Evolutionary conservation across 1,140 invertebrate species (phyloP).

Genomic region (Panagrolaimus sp.): DNA sequence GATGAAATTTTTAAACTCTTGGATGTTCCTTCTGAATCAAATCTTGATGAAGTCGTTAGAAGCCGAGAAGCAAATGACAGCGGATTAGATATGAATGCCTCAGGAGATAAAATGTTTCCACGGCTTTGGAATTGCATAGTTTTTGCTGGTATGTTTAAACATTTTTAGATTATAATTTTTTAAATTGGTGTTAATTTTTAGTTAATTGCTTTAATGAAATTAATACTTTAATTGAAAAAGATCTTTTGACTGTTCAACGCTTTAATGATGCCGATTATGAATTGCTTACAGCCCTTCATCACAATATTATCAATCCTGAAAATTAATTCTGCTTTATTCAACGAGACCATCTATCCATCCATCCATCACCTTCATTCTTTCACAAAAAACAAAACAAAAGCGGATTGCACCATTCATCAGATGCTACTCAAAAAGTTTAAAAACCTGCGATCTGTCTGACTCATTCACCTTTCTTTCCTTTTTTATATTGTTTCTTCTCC

Average conservation of each 20-base stretch:
- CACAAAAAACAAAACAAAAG: no score
- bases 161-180: no score
- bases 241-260: neutral
- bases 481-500: no score
- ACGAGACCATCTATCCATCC: neutral
- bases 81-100: neutral
- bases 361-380: no score
- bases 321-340: neutral
- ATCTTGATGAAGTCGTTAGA: neutral
- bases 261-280: neutral
- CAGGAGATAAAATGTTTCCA: neutral
- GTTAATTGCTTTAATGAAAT: neutral
- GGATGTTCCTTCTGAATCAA: neutral
- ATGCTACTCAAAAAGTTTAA: no score
- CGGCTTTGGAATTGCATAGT: neutral
- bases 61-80: slow-evolving; percentile 5
- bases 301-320: neutral
- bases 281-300: neutral
- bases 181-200: no score
- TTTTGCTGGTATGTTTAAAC: no score
- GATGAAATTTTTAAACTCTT: slow-evolving; percentile 3
- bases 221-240: slow-evolving; percentile 3
- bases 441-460: no score
- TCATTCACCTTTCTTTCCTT: no score
- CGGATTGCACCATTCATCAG: no score